These are phyloP conservation scores for Labroides dimidiatus DNA, from an alignment of 2,797 vertebrate genomes.

Conservation along the genomic window DNA sequence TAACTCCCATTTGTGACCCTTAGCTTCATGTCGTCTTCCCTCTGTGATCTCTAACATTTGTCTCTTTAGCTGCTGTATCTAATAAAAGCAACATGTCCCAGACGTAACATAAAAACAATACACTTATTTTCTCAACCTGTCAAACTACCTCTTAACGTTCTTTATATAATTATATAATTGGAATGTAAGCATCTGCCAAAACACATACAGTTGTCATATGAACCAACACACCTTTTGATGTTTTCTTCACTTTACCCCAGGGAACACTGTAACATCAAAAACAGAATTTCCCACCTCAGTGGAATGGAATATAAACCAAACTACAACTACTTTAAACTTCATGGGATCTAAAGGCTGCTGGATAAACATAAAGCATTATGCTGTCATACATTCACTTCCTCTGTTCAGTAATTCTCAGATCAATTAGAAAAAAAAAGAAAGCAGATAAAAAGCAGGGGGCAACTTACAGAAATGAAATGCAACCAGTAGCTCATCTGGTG, in stretches of 20 bases:
- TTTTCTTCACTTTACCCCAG: background rate
- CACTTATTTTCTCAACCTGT: too few relatives aligned
- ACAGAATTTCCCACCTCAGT: constrained; percentile 20
- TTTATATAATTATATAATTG: background rate
- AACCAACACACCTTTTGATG: constrained; percentile 4
- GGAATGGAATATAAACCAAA: constrained; percentile 10
- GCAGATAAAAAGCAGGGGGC: constrained; percentile 14
- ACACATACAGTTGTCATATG: background rate
- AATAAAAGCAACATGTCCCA: too few relatives aligned
- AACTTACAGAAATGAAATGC: constrained; percentile 51
- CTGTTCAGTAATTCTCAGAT: constrained; percentile 49
- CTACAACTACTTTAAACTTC: background rate
- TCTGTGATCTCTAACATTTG: too few relatives aligned
- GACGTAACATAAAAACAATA: too few relatives aligned
- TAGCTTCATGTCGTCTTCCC: too few relatives aligned
- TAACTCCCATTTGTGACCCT: too few relatives aligned
- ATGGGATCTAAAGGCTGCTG: constrained; percentile 13
- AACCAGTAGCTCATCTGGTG: constrained; percentile 66
- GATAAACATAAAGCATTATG: constrained; percentile 6
- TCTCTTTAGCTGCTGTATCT: too few relatives aligned
- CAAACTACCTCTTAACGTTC: background rate
- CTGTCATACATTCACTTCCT: constrained; percentile 27
- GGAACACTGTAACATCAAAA: constrained; percentile 26
- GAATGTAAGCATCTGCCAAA: background rate
- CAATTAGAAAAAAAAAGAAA: constrained; percentile 44